phyloP scores from a whole-genome alignment of 2,888 invertebrate genomes.

The Empis livida region DNA sequence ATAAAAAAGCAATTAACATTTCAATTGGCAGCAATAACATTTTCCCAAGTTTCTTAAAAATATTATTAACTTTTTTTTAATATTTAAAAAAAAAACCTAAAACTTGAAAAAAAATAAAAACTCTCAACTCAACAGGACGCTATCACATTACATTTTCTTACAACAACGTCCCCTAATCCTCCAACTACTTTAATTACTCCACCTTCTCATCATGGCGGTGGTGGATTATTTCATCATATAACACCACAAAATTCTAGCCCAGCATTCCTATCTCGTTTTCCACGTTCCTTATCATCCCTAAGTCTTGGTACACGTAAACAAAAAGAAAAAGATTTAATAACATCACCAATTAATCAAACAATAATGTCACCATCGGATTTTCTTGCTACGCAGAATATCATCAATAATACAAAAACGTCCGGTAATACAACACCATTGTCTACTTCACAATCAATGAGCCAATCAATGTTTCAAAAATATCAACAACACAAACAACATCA shows the following conservation, averaged over 20 bases:
- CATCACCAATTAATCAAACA: slow-evolving; percentile 27
- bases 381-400: slow-evolving; percentile 11
- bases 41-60: no score
- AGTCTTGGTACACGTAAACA: slow-evolving; percentile 35
- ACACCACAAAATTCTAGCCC: slow-evolving; percentile 27
- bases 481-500: slow-evolving; percentile 2
- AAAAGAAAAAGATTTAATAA: slow-evolving; percentile 32
- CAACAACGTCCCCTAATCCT: slow-evolving; percentile 8
- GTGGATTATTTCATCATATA: no score
- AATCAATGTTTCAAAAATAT: slow-evolving; percentile 39
- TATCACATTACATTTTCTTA: neutral
- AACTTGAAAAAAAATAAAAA: no score
- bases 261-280: slow-evolving; percentile 35
- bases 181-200: slow-evolving; percentile 5
- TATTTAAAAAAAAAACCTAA: no score
- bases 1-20: no score
- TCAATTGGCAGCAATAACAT: no score
- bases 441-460: slow-evolving; percentile 36
- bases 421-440: slow-evolving; percentile 21
- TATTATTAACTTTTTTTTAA: no score
- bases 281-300: slow-evolving; percentile 35
- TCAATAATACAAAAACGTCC: slow-evolving; percentile 13
- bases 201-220: slow-evolving; percentile 19
- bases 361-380: slow-evolving; percentile 20
- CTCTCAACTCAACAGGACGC: no score